These are phyloP conservation scores for Acropternis orthonyx DNA, from an alignment of 2,797 vertebrate species.

Conservation along the genomic window DNA sequence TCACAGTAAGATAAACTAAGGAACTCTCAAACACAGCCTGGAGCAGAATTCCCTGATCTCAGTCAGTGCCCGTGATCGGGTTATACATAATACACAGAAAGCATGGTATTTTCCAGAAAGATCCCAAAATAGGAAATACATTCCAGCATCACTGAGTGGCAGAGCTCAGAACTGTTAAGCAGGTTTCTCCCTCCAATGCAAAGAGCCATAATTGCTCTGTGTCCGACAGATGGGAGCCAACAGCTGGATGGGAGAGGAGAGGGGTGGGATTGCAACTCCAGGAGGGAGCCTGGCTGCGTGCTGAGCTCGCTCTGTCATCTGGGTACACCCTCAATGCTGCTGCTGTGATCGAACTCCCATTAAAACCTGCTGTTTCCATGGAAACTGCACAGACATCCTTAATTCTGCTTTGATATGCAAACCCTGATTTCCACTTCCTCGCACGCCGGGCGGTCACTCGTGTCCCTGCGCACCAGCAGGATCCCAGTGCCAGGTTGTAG, in stretches of 20 bases:
- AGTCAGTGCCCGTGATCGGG: accelerated
- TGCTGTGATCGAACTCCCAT: not conserved
- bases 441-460: accelerated
- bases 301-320: not conserved
- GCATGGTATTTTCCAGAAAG: not conserved
- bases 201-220: accelerated
- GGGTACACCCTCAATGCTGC: not conserved
- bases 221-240: not conserved
- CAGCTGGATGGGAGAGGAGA: not conserved
- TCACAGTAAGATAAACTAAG: not conserved
- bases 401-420: not conserved
- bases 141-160: not conserved
- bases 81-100: accelerated
- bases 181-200: not conserved
- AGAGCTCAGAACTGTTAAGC: not conserved
- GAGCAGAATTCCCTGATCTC: not conserved
- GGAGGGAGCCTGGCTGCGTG: not conserved
- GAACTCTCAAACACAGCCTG: not conserved
- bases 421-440: not conserved
- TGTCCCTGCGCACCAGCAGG: not conserved
- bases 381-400: not conserved
- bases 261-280: not conserved
- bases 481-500: accelerated
- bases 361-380: not conserved
- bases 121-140: not conserved